Evolutionary conservation across 1,140 invertebrate genomes (phyloP).

Genomic region (Ridgeia piscesae): DNA sequence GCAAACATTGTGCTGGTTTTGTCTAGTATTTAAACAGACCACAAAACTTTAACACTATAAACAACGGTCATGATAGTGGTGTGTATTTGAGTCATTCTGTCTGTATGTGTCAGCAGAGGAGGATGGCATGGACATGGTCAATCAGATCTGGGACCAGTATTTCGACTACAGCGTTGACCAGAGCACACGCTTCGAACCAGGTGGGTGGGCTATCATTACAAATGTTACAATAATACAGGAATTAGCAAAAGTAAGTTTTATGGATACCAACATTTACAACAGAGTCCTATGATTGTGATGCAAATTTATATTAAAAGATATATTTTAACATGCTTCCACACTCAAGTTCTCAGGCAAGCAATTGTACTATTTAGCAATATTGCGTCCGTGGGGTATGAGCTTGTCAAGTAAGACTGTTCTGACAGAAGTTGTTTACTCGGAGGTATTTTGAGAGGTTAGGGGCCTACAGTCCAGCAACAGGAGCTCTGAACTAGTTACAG

Average conservation of each 20-base stretch:
- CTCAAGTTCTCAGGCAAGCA: too few species aligned
- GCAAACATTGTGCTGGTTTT: neutral
- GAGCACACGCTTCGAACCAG: neutral
- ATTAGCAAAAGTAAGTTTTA: neutral
- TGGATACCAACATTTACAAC: neutral
- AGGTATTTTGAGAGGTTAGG: too few species aligned
- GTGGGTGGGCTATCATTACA: neutral
- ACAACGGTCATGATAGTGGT: neutral
- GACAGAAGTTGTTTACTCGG: too few species aligned
- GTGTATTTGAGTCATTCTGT: neutral
- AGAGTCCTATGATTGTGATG: neutral
- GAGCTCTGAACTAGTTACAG: too few species aligned
- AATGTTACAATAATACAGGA: neutral
- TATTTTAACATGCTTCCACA: neutral
- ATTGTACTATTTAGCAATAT: too few species aligned
- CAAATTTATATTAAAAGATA: neutral
- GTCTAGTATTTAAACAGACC: too few species aligned
- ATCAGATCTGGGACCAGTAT: slow-evolving; percentile 23
- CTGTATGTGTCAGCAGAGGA: neutral
- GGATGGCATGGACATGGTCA: slow-evolving; percentile 16
- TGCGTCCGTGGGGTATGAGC: too few species aligned
- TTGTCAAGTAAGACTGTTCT: too few species aligned
- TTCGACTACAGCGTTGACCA: slow-evolving; percentile 15
- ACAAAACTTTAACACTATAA: too few species aligned
- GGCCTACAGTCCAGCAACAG: too few species aligned